These are phyloP conservation scores for Sorex araneus DNA, from an alignment of 2,113 vertebrate species.

Conservation along the genomic window DNA sequence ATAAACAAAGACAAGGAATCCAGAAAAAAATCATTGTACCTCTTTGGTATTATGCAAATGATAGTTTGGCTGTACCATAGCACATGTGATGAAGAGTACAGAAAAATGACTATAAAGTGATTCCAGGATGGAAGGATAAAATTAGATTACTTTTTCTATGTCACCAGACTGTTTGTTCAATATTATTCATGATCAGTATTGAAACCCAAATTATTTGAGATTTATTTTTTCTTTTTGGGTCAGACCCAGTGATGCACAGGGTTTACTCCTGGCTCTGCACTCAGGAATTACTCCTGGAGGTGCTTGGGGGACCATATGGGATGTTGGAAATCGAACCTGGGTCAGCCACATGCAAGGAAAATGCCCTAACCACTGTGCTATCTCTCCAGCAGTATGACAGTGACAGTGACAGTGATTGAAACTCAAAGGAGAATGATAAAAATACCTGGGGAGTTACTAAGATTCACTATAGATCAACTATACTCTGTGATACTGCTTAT, in stretches of 20 bases:
- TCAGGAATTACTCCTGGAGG: no score
- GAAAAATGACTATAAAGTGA: background rate
- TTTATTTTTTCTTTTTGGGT: no score
- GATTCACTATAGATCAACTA: background rate
- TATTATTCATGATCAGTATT: background rate
- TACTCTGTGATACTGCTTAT: no score
- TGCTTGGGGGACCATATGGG: no score
- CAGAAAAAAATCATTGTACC: background rate
- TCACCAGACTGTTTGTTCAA: background rate
- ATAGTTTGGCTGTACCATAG: background rate
- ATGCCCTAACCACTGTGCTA: no score
- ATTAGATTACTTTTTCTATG: background rate
- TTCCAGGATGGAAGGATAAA: background rate
- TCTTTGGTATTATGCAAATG: accelerated
- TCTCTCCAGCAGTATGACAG: no score
- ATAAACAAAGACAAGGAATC: background rate
- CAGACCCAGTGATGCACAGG: no score
- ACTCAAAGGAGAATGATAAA: background rate
- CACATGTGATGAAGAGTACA: background rate
- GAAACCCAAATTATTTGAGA: no score
- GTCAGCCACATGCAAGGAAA: no score
- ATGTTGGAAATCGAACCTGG: no score
- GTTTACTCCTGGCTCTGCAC: no score
- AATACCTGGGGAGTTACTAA: background rate
- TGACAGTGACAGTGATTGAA: no score